These are phyloP conservation scores for Hystrix brachyura DNA, from an alignment of 2,113 vertebrate species.

Conservation along the genomic window DNA sequence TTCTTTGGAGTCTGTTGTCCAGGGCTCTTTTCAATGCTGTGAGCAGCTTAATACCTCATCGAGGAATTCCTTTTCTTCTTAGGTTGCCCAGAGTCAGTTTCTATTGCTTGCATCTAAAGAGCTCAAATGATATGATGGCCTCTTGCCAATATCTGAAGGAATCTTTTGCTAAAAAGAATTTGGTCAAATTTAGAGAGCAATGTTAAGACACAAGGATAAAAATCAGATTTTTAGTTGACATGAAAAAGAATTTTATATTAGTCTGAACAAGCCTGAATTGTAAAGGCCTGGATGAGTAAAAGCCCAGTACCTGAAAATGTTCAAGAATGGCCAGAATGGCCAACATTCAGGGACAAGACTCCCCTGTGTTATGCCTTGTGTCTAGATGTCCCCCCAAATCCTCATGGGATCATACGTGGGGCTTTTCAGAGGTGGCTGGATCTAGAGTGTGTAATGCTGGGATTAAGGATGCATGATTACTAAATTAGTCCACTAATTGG, in stretches of 20 bases:
- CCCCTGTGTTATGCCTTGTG: background rate
- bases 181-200: background rate
- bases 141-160: background rate
- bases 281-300: background rate
- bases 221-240: background rate
- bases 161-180: background rate
- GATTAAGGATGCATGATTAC: background rate
- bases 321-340: background rate
- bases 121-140: background rate
- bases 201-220: background rate
- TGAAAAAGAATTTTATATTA: background rate
- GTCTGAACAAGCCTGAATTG: background rate
- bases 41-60: background rate
- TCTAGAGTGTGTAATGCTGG: background rate
- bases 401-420: background rate
- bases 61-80: conserved; percentile 9
- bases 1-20: background rate
- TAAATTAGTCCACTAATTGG: background rate
- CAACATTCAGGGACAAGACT: background rate
- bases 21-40: background rate
- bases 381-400: background rate
- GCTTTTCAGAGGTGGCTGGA: background rate
- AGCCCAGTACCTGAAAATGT: background rate
- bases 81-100: background rate
- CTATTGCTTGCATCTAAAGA: background rate